Evolutionary conservation across 1,140 invertebrate genomes (phyloP).

Genomic region (Drosophila pseudoobscura): DNA sequence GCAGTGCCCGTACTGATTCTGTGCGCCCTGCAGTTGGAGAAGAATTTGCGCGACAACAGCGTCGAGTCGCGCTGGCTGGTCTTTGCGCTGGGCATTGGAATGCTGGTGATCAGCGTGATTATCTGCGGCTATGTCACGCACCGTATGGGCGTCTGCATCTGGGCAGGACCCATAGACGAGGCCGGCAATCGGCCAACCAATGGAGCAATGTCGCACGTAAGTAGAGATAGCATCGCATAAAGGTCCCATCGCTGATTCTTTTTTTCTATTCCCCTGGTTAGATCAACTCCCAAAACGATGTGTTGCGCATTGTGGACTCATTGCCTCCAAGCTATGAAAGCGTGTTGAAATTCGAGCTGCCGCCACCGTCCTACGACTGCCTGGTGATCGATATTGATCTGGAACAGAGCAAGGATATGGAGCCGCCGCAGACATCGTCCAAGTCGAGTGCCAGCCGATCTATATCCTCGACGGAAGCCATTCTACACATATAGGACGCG

Average conservation of each 20-base stretch:
- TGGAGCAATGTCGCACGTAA: conserved; percentile 63
- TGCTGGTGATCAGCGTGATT: conserved; percentile 77
- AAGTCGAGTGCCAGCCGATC: conserved; percentile 40
- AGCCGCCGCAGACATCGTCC: conserved; percentile 43
- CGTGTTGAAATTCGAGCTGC: conserved; percentile 76
- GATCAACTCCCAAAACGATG: conserved; percentile 83
- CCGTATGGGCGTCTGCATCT: conserved; percentile 82
- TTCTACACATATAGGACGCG: conserved; percentile 55
- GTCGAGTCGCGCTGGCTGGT: conserved; percentile 74
- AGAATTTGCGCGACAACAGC: conserved; percentile 72
- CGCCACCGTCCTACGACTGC: conserved; percentile 77
- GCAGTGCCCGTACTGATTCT: conserved; percentile 76
- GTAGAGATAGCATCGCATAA: conserved; percentile 8
- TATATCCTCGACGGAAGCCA: conserved; percentile 28
- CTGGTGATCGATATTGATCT: conserved; percentile 74
- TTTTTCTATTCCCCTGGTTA: conserved; percentile 6
- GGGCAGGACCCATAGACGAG: conserved; percentile 81
- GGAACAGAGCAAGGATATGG: conserved; percentile 65
- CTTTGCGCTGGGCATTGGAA: conserved; percentile 76
- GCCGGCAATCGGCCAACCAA: conserved; percentile 66
- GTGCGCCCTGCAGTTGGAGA: conserved; percentile 78
- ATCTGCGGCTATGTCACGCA: conserved; percentile 82
- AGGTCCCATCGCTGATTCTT: not conserved
- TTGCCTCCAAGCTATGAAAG: conserved; percentile 80
- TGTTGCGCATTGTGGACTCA: conserved; percentile 77